Conservation (phyloP, 2,888 invertebrate species). For the Neoitamus cyanurus region DNA sequence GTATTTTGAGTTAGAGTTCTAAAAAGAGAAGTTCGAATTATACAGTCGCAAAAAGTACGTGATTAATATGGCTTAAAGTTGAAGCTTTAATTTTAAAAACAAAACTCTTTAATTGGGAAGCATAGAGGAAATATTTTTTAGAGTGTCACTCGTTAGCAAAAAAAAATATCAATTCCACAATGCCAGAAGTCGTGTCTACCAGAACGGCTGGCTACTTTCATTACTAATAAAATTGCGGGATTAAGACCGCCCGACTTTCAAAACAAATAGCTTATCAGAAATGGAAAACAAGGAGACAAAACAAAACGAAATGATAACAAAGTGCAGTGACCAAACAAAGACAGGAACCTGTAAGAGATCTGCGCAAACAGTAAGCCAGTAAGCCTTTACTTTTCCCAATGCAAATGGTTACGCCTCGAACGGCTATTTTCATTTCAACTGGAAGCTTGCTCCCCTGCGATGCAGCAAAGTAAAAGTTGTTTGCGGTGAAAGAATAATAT, state of each 20-base stretch:
- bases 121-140: too few relatives aligned
- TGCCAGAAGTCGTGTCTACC: not conserved
- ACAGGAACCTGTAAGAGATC: not conserved
- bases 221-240: not conserved
- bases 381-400: not conserved
- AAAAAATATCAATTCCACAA: too few relatives aligned
- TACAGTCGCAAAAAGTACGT: too few relatives aligned
- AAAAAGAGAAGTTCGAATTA: too few relatives aligned
- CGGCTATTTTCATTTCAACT: not conserved
- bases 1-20: too few relatives aligned
- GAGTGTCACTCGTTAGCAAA: too few relatives aligned
- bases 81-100: too few relatives aligned
- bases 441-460: not conserved
- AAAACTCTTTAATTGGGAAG: too few relatives aligned
- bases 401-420: not conserved
- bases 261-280: not conserved
- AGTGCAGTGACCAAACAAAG: not conserved
- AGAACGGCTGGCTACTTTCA: not conserved
- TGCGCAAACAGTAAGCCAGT: not conserved
- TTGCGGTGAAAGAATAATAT: constrained; percentile 17
- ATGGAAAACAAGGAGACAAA: not conserved
- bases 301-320: not conserved
- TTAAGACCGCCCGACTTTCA: not conserved
- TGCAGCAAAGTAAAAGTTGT: not conserved
- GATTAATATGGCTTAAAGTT: too few relatives aligned